Conservation (phyloP, 2,888 invertebrate species). For the Rhagonycha lutea region DNA sequence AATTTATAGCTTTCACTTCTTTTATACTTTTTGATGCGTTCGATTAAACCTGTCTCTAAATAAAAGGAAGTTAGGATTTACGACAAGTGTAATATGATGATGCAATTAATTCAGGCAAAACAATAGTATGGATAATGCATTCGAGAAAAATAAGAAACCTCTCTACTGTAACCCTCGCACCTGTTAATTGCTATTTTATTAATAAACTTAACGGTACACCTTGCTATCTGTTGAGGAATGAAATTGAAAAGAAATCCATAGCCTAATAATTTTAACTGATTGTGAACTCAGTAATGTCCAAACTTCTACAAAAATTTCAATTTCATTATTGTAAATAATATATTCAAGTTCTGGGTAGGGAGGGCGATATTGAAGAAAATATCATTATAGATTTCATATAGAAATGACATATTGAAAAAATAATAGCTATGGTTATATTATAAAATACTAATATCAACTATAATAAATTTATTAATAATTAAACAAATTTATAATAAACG, state of each 20-base stretch:
- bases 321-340: not conserved
- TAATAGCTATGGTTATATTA: no score
- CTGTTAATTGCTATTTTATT: slow-evolving; percentile 9
- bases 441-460: no score
- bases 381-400: not conserved
- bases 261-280: not conserved
- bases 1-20: slow-evolving; percentile 39
- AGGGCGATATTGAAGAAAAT: not conserved
- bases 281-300: not conserved
- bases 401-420: no score
- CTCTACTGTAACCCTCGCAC: slow-evolving; percentile 44
- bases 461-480: no score
- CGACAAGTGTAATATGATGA: slow-evolving; percentile 45
- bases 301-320: not conserved
- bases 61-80: slow-evolving; percentile 44
- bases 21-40: slow-evolving; percentile 27
- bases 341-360: not conserved
- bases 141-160: slow-evolving; percentile 47
- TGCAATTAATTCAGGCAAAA: slow-evolving; percentile 48
- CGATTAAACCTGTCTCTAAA: slow-evolving; percentile 37
- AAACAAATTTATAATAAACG: no score
- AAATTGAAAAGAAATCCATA: not conserved
- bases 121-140: slow-evolving; percentile 32
- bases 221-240: not conserved
- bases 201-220: not conserved